Evolutionary conservation across 1,140 invertebrate species (phyloP).

Genomic region (Brachionus koreanus): DNA sequence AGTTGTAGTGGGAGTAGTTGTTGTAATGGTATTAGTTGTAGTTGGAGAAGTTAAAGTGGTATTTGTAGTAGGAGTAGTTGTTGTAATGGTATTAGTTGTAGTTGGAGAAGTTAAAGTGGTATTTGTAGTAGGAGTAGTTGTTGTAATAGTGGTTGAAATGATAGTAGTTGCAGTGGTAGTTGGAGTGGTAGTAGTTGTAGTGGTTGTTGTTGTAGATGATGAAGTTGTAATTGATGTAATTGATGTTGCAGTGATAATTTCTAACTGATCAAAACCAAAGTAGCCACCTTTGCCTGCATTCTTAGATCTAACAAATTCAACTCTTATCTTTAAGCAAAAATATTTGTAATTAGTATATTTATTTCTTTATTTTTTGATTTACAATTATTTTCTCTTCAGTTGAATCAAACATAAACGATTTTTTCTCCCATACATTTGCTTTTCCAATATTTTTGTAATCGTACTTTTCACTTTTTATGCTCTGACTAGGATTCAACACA

Average conservation of each 20-base stretch:
- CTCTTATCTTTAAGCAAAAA: not conserved
- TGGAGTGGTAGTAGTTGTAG: not conserved
- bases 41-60: not conserved
- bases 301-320: not conserved
- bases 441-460: not conserved
- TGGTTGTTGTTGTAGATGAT: not conserved
- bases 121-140: not conserved
- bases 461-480: not conserved
- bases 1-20: not conserved
- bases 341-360: not conserved
- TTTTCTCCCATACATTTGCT: not conserved
- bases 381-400: not conserved
- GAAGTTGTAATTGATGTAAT: not conserved
- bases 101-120: not conserved
- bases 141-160: not conserved
- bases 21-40: not conserved
- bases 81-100: not conserved
- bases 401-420: not conserved
- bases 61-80: not conserved
- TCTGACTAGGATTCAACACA: not conserved
- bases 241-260: not conserved
- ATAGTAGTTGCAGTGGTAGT: not conserved
- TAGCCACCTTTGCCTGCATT: not conserved
- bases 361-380: not conserved
- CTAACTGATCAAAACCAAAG: slow-evolving; percentile 18